phyloP scores from a whole-genome alignment of 2,888 invertebrate species.

The Stictocephala bisonia region DNA sequence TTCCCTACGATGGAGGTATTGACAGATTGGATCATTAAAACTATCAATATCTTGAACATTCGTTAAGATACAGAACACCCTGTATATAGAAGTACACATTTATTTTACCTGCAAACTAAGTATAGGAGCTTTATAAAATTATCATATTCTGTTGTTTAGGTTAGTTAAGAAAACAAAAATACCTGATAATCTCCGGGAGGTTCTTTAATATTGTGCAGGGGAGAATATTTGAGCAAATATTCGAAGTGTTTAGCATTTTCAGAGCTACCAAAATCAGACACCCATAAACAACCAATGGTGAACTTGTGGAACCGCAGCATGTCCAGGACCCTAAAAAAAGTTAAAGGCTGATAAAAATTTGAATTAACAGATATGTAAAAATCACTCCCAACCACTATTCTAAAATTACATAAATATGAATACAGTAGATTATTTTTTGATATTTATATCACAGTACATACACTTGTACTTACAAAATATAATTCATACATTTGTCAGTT shows the following conservation, averaged over 20 bases:
- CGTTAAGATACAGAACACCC: too few species aligned
- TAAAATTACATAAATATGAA: not conserved
- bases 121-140: too few species aligned
- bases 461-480: too few species aligned
- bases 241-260: conserved; percentile 88
- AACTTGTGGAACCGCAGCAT: conserved; percentile 98
- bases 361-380: not conserved
- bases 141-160: too few species aligned
- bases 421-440: not conserved
- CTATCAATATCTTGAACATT: too few species aligned
- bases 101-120: too few species aligned
- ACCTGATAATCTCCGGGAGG: conserved; percentile 68
- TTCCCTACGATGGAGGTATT: too few species aligned
- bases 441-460: too few species aligned
- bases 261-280: conserved; percentile 93
- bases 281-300: conserved; percentile 98
- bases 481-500: too few species aligned
- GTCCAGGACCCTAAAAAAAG: conserved; percentile 84
- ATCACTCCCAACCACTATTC: not conserved
- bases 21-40: too few species aligned
- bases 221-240: conserved; percentile 88
- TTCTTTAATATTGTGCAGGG: conserved; percentile 87
- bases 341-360: not conserved
- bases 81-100: too few species aligned
- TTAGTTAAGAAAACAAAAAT: too few species aligned